A percentile compares a stretch with the other conserved stretches of the same genome.
These are phyloP conservation scores for Harpalus rufipes DNA, from an alignment of 2,888 invertebrate species.

Conservation along the genomic window DNA sequence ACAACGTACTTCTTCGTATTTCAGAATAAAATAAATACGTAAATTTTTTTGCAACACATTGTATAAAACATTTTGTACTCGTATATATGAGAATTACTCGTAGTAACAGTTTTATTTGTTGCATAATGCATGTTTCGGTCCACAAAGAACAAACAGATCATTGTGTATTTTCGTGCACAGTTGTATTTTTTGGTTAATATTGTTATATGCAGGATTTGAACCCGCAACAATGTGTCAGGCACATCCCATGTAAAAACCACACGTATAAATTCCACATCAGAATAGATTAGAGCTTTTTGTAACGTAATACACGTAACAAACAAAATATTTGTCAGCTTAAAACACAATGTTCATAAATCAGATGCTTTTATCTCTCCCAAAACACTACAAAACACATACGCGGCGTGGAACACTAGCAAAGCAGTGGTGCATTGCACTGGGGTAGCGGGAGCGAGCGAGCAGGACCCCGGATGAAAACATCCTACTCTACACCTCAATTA, in stretches of 20 bases:
- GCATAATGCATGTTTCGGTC: background rate
- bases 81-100: no score
- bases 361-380: slow-evolving; percentile 16
- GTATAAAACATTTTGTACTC: no score
- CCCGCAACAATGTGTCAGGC: background rate
- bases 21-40: no score
- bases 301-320: background rate
- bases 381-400: slow-evolving; percentile 32
- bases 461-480: slow-evolving; percentile 11
- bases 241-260: background rate
- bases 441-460: background rate
- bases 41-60: no score
- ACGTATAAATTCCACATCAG: background rate
- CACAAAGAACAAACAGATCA: no score
- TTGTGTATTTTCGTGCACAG: background rate
- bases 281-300: slow-evolving; percentile 6
- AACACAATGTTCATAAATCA: slow-evolving; percentile 22
- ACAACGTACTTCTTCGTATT: no score
- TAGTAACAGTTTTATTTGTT: background rate
- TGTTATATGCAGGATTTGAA: background rate
- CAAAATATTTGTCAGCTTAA: slow-evolving; percentile 20
- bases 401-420: background rate
- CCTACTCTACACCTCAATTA: slow-evolving; percentile 30
- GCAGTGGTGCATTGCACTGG: background rate
- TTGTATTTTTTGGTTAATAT: background rate